Base-by-base conservation (phyloP, 2,797 vertebrate genomes). In the Hippopotamyrus pictus region DNA sequence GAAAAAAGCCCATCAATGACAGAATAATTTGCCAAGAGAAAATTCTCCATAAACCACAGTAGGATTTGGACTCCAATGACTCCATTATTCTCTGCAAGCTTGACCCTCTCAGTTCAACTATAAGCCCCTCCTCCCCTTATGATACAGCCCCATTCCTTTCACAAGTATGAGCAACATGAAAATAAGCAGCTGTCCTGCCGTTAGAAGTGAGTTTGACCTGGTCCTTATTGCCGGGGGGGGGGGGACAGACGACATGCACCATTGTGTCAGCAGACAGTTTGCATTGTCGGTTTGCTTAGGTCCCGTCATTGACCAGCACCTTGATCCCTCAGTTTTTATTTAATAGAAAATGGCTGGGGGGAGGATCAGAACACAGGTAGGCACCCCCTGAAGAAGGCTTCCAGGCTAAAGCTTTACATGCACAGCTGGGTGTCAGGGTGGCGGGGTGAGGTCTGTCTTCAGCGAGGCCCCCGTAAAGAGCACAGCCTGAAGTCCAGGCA, bases 141-240 rank as follows among this genome's bases (percentile, higher is more conserved):
- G 41, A 82, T 2, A 44, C 44, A 46, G 33, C 12, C 2, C 9
- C 12, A 48, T 22, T 50, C 25, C 76, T 88, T 8, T 29, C 33
- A 90, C 29, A 65, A 90, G 85, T 51, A 65, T 11, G 57, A 88
- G 57, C 48, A 57, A 91, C 88, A 85, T 82, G 33, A 41, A 17
- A 90, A 89, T 82, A 91, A 90, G 90, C 87, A 89, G 54, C 76
- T n/a, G 53, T 86, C 59, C 79, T 19, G 17, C 14, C 14, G 17
- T 76, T 6, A 44, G 37, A 17, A 6, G 2, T 17, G 29, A 76
- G 17, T 76, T 6, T 41, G 17, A 19, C 33, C 29, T 88, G 84
- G 84, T 83, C 83, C 65, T 33, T 19, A 33, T 59, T 90, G 89
- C 85, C 51, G 51, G 41, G 17, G 89, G 48, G 76, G 48, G 7